These are phyloP conservation scores for Agrypnus murinus DNA, from an alignment of 2,888 invertebrate species.

Conservation along the genomic window DNA sequence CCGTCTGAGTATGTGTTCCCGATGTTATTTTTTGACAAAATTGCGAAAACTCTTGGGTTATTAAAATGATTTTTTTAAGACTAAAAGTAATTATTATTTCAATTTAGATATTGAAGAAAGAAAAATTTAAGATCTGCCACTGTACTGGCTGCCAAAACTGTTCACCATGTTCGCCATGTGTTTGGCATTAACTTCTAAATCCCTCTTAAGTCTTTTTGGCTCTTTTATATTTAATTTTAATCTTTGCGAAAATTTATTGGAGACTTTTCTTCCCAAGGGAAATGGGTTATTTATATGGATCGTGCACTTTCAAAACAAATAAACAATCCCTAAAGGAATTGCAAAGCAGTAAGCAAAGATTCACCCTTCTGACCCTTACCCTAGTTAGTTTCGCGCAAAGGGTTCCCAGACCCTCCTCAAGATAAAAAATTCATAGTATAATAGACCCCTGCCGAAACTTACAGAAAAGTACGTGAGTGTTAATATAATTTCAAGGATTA, in stretches of 20 bases:
- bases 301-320: slow-evolving; percentile 14
- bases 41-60: slow-evolving; percentile 21
- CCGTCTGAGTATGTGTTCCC: slow-evolving; percentile 44
- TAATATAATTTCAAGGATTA: slow-evolving; percentile 42
- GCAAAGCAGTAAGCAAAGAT: background rate
- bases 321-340: background rate
- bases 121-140: slow-evolving; percentile 6
- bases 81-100: slow-evolving; percentile 15
- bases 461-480: slow-evolving; percentile 35
- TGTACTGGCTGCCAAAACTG: slow-evolving; percentile 14
- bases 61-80: slow-evolving; percentile 30
- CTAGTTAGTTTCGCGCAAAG: background rate
- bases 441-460: background rate
- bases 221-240: slow-evolving; percentile 19
- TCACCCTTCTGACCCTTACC: slow-evolving; percentile 2
- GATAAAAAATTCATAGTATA: slow-evolving; percentile 10
- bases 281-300: background rate
- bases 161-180: background rate
- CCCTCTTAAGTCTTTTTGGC: background rate
- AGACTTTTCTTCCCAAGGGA: background rate
- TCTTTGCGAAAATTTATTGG: background rate
- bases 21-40: slow-evolving; percentile 38
- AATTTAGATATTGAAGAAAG: slow-evolving; percentile 25
- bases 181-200: slow-evolving; percentile 8
- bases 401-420: background rate